Conservation (phyloP, 2,113 vertebrate species). For the Ascaphus truei region DNA sequence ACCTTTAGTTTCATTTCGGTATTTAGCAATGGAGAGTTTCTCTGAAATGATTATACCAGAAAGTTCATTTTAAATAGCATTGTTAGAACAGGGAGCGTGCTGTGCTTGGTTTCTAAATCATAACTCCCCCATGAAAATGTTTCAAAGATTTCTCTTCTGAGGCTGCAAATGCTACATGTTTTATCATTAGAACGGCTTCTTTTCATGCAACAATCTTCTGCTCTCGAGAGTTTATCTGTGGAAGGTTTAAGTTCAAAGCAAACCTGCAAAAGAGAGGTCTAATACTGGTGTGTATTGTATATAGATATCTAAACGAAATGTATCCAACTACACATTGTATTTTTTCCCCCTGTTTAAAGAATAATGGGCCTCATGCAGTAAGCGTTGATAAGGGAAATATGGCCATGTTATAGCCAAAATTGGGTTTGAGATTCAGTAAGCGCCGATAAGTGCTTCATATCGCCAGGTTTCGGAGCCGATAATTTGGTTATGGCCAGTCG, state of each 20-base stretch:
- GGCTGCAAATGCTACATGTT: slow-evolving; percentile 1
- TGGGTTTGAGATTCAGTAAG: too few relatives aligned
- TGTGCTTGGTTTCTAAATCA: slow-evolving; percentile 17
- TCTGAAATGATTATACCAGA: too few relatives aligned
- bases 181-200: slow-evolving; percentile 11
- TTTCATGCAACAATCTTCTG: slow-evolving; percentile 9
- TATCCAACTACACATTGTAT: neutral
- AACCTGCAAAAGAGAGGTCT: neutral
- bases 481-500: too few relatives aligned
- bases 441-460: too few relatives aligned
- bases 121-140: neutral
- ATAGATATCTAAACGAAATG: neutral
- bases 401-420: too few relatives aligned
- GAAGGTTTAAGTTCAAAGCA: slow-evolving; percentile 8
- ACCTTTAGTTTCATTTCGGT: too few relatives aligned
- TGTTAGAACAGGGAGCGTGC: neutral
- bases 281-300: neutral
- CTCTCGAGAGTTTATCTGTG: neutral
- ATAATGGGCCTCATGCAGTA: too few relatives aligned
- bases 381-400: too few relatives aligned
- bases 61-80: neutral
- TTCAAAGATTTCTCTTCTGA: slow-evolving; percentile 15
- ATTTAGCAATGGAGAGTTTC: too few relatives aligned
- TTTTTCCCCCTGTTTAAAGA: neutral
- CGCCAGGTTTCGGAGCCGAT: too few relatives aligned